Evolutionary conservation across 2,888 invertebrate genomes (phyloP), one percentile per base, ranked within the genome.

Genomic region (Temnothorax ravouxi): DNA sequence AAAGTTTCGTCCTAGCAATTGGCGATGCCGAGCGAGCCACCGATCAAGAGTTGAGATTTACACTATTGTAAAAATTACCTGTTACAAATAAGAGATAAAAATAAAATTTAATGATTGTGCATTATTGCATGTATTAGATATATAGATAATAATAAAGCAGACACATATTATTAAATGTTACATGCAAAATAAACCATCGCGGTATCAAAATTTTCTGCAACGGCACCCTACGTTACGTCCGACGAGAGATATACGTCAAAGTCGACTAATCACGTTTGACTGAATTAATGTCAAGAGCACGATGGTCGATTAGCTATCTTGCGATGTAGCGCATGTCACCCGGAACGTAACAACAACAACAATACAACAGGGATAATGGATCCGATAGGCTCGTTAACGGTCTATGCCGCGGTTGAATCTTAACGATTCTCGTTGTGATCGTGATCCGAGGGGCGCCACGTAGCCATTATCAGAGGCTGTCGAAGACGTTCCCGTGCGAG

Each of bases 321-420:
- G 21, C 15, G 41, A n/a, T 67, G 25, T 54, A 66, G 44, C 44
- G 56, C 34, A 38, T 72, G 79, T 80, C 79, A 80, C 59, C 47
- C 18, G 79, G 25, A 50, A 59, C 47, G 52, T 66, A 66, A 54
- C 64, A 76, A 56, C 82, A 61, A 71, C 41, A 72, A 64, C 77
- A 44, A 1, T 38, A 54, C 77, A 44, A 1, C 47, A 21, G 44
- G 29, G 21, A 77, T 64, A 54, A 72, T 74, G 74, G 52, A 76
- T 56, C 64, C 82, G 64, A 56, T 59, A 59, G 77, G 82, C 84
- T 88, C 85, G 88, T 85, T 85, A 87, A 59, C 79, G 66, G 71
- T 41, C 62, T 29, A 15, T 52, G 64, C 84, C 88, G 74, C 76
- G 79, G 52, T 81, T 44, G n/a, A 71, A 88, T 88, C 81, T 84